Conservation (phyloP, 2,113 vertebrate species). For the Fregetta grallaria region DNA sequence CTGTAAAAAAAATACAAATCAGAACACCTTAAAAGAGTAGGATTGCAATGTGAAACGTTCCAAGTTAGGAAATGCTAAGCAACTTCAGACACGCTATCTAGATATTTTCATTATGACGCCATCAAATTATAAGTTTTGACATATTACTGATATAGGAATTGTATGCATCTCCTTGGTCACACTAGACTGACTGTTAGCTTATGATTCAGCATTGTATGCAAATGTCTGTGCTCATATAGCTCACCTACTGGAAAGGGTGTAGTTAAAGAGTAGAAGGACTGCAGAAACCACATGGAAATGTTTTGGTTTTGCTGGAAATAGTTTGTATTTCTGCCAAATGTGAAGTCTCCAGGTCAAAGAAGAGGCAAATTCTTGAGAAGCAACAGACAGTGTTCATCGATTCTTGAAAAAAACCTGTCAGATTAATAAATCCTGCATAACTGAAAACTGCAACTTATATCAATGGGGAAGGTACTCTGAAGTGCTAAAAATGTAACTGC, state of each 20-base stretch:
- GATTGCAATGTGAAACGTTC: not conserved
- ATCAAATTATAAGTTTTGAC: not conserved
- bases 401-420: not conserved
- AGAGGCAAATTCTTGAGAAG: not conserved
- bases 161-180: not conserved
- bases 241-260: not conserved
- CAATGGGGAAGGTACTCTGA: not conserved
- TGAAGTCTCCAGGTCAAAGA: not conserved
- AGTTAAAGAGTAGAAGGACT: not conserved
- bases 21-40: not conserved
- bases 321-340: not conserved
- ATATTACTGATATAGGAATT: not conserved
- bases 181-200: not conserved
- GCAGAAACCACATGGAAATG: not conserved
- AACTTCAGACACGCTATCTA: not conserved
- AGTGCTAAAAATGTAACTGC: not conserved
- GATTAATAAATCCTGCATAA: not conserved
- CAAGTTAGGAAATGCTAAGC: not conserved
- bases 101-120: not conserved
- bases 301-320: not conserved
- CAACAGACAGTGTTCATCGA: not conserved
- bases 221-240: not conserved
- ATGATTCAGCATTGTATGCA: not conserved
- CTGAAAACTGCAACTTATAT: not conserved
- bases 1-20: not conserved